phyloP scores from a whole-genome alignment of 2,888 invertebrate species.

The Oscheius myriophilus region DNA sequence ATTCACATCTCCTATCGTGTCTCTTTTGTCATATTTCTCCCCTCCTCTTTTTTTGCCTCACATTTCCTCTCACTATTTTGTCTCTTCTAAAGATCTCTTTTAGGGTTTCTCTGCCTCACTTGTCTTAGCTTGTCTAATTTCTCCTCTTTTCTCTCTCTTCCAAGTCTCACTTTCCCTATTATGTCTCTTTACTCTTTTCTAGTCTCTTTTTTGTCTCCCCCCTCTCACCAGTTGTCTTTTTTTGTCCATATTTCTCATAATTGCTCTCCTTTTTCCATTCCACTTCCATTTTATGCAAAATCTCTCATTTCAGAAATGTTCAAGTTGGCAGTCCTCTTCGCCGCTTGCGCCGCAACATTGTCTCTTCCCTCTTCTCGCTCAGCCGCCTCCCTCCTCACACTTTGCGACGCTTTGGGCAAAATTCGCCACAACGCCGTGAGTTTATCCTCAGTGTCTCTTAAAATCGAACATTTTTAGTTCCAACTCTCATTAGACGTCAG shows the following conservation, averaged over 20 bases:
- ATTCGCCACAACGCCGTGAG: constrained; percentile 19
- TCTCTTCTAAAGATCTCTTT: too few species aligned
- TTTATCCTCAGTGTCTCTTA: neutral
- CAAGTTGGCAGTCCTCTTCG: neutral
- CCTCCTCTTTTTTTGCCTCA: too few species aligned
- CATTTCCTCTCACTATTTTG: too few species aligned
- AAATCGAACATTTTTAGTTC: constrained; percentile 4
- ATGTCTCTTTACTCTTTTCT: neutral
- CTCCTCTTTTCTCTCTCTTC: too few species aligned
- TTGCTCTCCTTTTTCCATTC: neutral
- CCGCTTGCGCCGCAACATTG: neutral
- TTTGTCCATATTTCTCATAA: neutral
- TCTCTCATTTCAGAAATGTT: neutral
- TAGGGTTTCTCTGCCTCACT: too few species aligned
- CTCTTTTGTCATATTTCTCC: too few species aligned
- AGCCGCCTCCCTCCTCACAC: constrained; percentile 4
- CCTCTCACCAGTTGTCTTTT: neutral
- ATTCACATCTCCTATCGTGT: too few species aligned
- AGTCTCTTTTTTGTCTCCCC: neutral
- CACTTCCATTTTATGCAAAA: neutral
- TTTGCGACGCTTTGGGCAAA: constrained; percentile 4
- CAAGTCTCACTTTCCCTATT: too few species aligned
- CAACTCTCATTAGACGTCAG: constrained; percentile 21
- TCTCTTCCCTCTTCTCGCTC: neutral
- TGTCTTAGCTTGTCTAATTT: too few species aligned